phyloP scores from a whole-genome alignment of 2,888 invertebrate species.

The Trachelus iudaicus region DNA sequence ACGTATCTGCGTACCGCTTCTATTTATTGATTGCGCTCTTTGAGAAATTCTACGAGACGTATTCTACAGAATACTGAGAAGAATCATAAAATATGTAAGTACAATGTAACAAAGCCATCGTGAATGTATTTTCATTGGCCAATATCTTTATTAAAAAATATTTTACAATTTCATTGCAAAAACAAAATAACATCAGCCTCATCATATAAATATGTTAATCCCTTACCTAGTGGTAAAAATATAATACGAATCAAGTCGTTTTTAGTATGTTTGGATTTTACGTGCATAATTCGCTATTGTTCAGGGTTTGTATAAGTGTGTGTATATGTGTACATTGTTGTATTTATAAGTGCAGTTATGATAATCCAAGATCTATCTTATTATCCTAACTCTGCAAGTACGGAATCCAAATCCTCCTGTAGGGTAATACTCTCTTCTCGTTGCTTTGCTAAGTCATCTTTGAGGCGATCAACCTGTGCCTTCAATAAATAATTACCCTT shows the following conservation, averaged over 20 bases:
- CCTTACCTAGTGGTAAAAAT: slow-evolving; percentile 14
- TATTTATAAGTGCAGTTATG: slow-evolving; percentile 1
- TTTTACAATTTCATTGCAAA: slow-evolving; percentile 52
- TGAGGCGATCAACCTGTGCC: slow-evolving; percentile 87
- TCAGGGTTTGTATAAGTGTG: slow-evolving; percentile 10
- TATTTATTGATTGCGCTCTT: not conserved
- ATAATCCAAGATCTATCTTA: slow-evolving; percentile 17
- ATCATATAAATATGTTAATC: slow-evolving; percentile 19
- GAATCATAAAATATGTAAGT: not conserved
- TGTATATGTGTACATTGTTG: slow-evolving; percentile 14
- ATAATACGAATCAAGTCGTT: slow-evolving; percentile 5
- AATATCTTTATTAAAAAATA: slow-evolving; percentile 58
- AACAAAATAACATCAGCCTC: slow-evolving; percentile 24
- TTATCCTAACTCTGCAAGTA: slow-evolving; percentile 86
- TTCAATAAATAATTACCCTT: slow-evolving; percentile 90
- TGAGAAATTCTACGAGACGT: not conserved
- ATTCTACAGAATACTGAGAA: not conserved
- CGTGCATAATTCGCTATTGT: not conserved
- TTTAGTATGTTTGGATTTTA: not conserved
- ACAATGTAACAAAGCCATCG: not conserved
- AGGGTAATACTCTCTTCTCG: slow-evolving; percentile 81
- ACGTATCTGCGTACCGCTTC: not conserved
- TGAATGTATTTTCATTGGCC: slow-evolving; percentile 21
- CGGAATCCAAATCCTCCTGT: slow-evolving; percentile 87
- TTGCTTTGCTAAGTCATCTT: slow-evolving; percentile 86